A percentile compares a stretch with the other conserved stretches of the same genome.
These are phyloP conservation scores for Macquaria ambigua DNA, from an alignment of 2,113 vertebrate genomes.

Conservation along the genomic window DNA sequence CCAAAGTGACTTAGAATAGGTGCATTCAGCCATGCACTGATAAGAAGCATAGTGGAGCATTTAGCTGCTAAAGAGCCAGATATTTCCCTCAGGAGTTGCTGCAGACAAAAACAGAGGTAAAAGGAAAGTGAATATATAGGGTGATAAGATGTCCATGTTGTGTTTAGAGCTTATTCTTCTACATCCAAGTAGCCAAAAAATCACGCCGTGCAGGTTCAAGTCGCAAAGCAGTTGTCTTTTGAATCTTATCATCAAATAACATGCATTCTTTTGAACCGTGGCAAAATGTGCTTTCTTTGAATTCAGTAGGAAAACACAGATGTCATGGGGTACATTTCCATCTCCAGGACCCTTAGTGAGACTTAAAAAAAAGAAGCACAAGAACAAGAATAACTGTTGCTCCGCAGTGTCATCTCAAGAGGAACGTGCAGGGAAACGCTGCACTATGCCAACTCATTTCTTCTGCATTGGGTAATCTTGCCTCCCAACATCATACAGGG, in stretches of 20 bases:
- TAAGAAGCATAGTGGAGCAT: too few relatives aligned
- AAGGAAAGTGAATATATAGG: too few relatives aligned
- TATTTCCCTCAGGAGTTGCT: too few relatives aligned
- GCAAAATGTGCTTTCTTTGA: background rate
- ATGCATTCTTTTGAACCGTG: background rate
- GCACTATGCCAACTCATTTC: background rate
- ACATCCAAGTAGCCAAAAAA: background rate
- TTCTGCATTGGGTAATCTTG: background rate
- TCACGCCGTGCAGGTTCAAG: background rate
- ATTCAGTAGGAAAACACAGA: conserved; percentile 13
- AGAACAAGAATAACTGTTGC: conserved; percentile 8
- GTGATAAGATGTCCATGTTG: background rate
- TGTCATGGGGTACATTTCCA: background rate
- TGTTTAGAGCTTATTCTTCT: background rate
- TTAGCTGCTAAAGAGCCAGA: too few relatives aligned
- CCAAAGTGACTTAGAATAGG: too few relatives aligned
- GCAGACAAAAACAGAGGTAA: too few relatives aligned
- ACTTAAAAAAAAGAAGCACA: background rate
- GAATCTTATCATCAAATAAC: background rate
- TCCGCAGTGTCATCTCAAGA: background rate
- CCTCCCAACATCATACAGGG: background rate
- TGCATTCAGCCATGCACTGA: too few relatives aligned
- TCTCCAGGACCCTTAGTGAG: background rate
- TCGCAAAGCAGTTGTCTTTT: background rate
- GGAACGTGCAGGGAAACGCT: background rate